phyloP scores from a whole-genome alignment of 2,113 vertebrate genomes.

The Typhlomys cinereus region DNA sequence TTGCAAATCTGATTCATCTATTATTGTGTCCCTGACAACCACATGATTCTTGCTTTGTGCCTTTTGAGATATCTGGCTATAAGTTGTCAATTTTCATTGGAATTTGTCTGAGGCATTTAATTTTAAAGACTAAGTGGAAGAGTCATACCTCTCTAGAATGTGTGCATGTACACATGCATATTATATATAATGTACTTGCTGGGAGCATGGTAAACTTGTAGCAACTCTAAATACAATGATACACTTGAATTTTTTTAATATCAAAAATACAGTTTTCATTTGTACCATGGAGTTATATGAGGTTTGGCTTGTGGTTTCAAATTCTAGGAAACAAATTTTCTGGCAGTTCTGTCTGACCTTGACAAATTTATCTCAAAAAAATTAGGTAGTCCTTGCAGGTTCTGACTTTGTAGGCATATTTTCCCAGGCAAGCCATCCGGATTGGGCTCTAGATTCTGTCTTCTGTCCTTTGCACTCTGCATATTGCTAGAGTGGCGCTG shows the following conservation, averaged over 20 bases:
- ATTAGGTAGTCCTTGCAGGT: neutral
- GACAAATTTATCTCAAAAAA: neutral
- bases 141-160: neutral
- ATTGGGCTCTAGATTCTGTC: neutral
- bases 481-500: neutral
- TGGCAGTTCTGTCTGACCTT: neutral
- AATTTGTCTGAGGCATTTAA: constrained; percentile 24
- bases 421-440: neutral
- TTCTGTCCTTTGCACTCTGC: neutral
- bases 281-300: neutral
- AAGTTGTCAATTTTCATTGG: constrained; percentile 17
- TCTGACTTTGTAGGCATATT: neutral
- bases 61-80: neutral
- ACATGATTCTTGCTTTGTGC: neutral
- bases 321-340: neutral
- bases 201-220: neutral
- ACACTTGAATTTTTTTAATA: neutral
- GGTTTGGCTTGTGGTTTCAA: neutral
- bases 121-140: constrained; percentile 13
- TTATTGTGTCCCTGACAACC: neutral
- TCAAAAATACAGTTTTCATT: neutral
- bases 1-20: constrained; percentile 14
- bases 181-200: no score
- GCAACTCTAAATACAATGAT: constrained; percentile 16
- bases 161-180: neutral